Evolutionary conservation across 1,140 invertebrate species (phyloP), one percentile per base, ranked within the genome.

Genomic region (Vollenhovia emeryi): DNA sequence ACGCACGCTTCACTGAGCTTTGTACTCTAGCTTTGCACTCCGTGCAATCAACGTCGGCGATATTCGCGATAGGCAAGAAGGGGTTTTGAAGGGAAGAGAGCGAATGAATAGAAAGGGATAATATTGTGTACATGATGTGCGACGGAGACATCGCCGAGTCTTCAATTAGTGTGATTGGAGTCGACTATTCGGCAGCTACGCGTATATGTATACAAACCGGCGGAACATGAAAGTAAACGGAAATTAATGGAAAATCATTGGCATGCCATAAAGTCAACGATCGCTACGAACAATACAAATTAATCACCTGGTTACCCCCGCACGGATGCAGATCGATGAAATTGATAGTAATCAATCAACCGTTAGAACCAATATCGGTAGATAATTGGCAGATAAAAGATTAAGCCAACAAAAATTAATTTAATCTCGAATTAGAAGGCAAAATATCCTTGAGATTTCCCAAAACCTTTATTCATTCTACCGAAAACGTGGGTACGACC

Each of bases 1-100:
- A 84, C 57, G 80, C 80, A 84, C 43, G 80, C 71, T 76, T 24
- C 80, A 73, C 50, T 82, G 66, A 73, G 52, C 78, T 82, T 82
- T 82, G 64, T 73, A 27, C 78, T 82, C 66, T 82, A 82, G n/a
- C n/a, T n/a, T n/a, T n/a, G n/a, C n/a, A n/a, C n/a, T 82, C 21
- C 66, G 13, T 57, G 66, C 59, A 82, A 82, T 82, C 78, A 82
- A 82, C 78, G 78, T 80, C 24, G 50, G 27, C 50, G 73, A 82
- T 82, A 73, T 82, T 45, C 50, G 33, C 62, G 62, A 21, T 52
- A 40, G 50, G 15, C 9, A 40, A 30, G n/a, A 55, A 21, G 36
- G 55, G 9, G 2, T 27, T 11, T 40, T 13, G 36, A 45, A 64
- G 82, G 43, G 43, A 50, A n/a, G 5, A 60, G 43, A 3, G 21